Evolutionary conservation across 1,140 invertebrate genomes (phyloP).

Genomic region (Penaeus japonicus): DNA sequence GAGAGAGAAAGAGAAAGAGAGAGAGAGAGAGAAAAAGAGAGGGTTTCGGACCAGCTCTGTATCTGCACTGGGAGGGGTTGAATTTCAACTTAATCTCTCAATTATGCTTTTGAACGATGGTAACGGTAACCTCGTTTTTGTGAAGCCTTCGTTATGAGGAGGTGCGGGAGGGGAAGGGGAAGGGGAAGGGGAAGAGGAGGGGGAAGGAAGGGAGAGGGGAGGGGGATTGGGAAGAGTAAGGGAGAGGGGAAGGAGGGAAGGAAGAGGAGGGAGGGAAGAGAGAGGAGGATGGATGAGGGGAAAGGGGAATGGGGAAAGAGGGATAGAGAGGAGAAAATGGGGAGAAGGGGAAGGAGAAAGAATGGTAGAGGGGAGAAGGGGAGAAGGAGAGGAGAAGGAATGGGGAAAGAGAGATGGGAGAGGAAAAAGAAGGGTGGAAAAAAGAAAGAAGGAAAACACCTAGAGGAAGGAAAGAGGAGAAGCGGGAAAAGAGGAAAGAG

Average conservation of each 20-base stretch:
- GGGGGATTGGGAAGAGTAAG: no score
- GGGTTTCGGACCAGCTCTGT: background rate
- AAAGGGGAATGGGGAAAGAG: background rate
- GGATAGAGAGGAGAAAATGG: background rate
- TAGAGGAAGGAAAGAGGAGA: no score
- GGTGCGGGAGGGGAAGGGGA: background rate
- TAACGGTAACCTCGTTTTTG: conserved; percentile 52
- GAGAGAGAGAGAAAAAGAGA: background rate
- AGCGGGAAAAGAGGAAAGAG: no score
- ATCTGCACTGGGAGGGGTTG: conserved; percentile 45
- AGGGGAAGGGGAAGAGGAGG: background rate
- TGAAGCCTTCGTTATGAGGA: background rate
- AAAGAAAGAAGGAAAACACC: no score
- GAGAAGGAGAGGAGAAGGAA: background rate
- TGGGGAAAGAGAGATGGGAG: background rate
- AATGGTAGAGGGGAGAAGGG: background rate
- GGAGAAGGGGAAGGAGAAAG: no score
- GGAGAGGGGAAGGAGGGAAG: background rate
- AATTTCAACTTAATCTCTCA: conserved; percentile 56
- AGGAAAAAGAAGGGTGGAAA: no score
- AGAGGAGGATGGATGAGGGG: background rate
- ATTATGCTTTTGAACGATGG: conserved; percentile 55
- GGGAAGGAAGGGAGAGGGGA: background rate
- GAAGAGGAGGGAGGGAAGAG: background rate
- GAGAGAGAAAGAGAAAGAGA: background rate